Conservation (phyloP, 2,797 vertebrate genomes). For the Fratercula arctica region DNA sequence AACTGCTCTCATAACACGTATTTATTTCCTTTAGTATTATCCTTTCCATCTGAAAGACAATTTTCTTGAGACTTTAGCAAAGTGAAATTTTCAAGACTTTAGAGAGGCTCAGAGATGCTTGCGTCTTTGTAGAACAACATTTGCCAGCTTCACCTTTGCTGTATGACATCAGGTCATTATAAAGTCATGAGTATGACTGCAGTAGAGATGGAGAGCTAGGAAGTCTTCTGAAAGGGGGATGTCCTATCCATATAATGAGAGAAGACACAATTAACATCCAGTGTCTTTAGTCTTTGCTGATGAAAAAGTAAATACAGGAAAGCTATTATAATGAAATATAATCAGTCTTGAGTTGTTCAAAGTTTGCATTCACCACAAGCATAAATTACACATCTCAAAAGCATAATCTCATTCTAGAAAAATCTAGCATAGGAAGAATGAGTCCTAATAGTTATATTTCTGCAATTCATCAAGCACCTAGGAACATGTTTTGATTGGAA, state of each 20-base stretch:
- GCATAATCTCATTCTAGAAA: not conserved
- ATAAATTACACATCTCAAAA: not conserved
- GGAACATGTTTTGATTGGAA: not conserved
- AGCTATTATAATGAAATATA: not conserved
- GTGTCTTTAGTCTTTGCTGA: not conserved
- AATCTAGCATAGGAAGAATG: not conserved
- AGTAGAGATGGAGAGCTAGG: not conserved
- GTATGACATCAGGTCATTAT: not conserved
- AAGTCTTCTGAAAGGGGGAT: not conserved
- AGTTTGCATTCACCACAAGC: not conserved
- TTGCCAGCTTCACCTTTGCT: not conserved
- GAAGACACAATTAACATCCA: not conserved
- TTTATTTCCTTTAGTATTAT: not conserved
- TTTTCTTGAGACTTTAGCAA: not conserved
- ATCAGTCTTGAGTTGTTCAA: not conserved
- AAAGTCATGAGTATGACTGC: not conserved
- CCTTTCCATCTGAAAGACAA: not conserved
- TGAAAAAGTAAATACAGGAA: not conserved
- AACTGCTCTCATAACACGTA: not conserved
- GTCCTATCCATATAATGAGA: not conserved
- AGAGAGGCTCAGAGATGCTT: not conserved
- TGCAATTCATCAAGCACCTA: not conserved
- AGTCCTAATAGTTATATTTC: not conserved
- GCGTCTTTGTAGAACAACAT: not conserved
- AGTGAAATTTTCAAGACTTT: not conserved